Evolutionary conservation across 2,888 invertebrate species (phyloP).

Genomic region (Morpho achilles): DNA sequence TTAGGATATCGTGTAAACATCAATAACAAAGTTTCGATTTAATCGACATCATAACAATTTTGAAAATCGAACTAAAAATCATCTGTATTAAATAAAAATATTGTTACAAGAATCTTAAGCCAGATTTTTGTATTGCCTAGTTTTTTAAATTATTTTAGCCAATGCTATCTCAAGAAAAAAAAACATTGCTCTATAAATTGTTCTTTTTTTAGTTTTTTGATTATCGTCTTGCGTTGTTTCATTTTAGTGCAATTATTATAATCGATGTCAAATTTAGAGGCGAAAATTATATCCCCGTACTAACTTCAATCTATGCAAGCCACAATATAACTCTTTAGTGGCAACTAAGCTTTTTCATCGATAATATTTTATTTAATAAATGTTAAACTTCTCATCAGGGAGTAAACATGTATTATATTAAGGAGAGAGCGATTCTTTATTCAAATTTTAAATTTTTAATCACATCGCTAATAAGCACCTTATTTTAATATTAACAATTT

Average conservation of each 20-base stretch:
- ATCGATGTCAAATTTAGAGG: conserved; percentile 23
- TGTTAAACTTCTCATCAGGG: conserved; percentile 45
- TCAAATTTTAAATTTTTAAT: conserved; percentile 40
- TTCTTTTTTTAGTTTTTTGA: too few relatives aligned
- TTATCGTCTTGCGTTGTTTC: neutral
- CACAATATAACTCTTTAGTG: conserved; percentile 49
- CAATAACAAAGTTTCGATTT: too few relatives aligned
- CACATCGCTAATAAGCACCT: conserved; percentile 62
- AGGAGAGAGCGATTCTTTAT: conserved; percentile 52
- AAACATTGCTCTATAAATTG: too few relatives aligned
- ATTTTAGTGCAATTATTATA: conserved; percentile 5
- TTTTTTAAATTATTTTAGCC: too few relatives aligned
- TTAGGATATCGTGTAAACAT: too few relatives aligned
- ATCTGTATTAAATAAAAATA: too few relatives aligned
- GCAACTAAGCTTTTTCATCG: conserved; percentile 53
- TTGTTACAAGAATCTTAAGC: too few relatives aligned
- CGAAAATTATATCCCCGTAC: conserved; percentile 28
- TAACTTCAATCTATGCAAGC: conserved; percentile 40
- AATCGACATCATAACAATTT: too few relatives aligned
- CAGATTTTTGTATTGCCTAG: too few relatives aligned
- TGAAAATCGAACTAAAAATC: too few relatives aligned
- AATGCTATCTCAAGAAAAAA: too few relatives aligned
- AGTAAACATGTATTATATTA: conserved; percentile 41
- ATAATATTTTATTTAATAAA: conserved; percentile 46
- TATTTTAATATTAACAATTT: conserved; percentile 37